A percentile compares a stretch with the other conserved stretches of the same genome.
Evolutionary conservation across 23 tunicate species (phyloP).

Genomic region (Trididemnum miniatum): DNA sequence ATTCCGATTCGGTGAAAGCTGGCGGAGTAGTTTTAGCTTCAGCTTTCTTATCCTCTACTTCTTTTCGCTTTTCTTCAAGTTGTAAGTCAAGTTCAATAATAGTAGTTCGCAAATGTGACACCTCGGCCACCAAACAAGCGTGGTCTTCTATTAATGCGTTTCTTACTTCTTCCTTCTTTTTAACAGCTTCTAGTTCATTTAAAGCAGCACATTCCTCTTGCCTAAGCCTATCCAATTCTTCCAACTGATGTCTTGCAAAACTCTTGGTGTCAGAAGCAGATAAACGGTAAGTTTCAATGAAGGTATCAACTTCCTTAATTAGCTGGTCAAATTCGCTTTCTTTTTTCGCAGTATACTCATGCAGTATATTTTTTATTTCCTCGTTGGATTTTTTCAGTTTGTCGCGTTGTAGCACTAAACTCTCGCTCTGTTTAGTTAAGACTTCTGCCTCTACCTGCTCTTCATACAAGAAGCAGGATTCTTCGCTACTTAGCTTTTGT

Average conservation of each 20-base stretch:
- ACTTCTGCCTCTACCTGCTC: slow-evolving; percentile 12
- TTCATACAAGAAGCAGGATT: neutral
- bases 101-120: slow-evolving; percentile 9
- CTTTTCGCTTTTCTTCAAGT: neutral
- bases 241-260: neutral
- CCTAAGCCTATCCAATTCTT: neutral
- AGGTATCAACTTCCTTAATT: neutral
- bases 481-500: neutral
- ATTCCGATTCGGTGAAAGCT: neutral
- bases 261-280: neutral
- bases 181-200: neutral
- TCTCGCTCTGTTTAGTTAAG: neutral
- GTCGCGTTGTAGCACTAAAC: neutral
- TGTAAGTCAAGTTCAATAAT: slow-evolving; percentile 18
- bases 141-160: neutral
- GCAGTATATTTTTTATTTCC: neutral
- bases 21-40: neutral
- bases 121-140: slow-evolving; percentile 3
- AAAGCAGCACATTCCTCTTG: neutral
- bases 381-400: neutral
- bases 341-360: neutral
- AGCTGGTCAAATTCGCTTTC: neutral
- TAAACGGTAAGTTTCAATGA: neutral
- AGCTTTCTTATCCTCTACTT: neutral
- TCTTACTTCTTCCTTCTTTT: neutral